Conservation (phyloP, 1,140 invertebrate species). For the Drosophila watanabei region DNA sequence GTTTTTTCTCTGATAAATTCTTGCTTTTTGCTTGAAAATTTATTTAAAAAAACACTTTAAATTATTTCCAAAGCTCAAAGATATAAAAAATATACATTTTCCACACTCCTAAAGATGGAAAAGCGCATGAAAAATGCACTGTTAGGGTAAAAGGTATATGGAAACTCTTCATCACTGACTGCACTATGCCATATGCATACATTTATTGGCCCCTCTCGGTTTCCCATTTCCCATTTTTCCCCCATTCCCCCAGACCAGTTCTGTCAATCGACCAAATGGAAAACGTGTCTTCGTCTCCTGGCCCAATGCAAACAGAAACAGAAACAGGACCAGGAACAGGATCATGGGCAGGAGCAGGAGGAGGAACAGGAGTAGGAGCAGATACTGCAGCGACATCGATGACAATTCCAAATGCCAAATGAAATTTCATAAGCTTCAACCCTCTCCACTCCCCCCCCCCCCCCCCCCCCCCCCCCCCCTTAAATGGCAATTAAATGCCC, state of each 20-base stretch:
- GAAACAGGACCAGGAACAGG: constrained; percentile 8
- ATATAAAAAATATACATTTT: not conserved
- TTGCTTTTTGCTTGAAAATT: not conserved
- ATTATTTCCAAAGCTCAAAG: not conserved
- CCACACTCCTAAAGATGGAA: not conserved
- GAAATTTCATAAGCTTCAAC: constrained; percentile 73
- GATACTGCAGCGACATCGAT: constrained; percentile 39
- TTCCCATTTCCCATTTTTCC: not conserved
- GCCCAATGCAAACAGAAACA: constrained; percentile 59
- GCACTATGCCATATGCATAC: constrained; percentile 19
- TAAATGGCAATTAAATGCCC: constrained; percentile 76
- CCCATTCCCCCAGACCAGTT: not conserved
- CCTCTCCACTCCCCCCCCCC: constrained; percentile 35
- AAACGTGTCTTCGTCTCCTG: constrained; percentile 62
- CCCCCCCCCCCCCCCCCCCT: constrained; percentile 57
- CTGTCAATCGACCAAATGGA: constrained; percentile 72
- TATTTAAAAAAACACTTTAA: not conserved
- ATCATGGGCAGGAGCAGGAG: constrained; percentile 2
- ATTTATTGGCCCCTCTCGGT: constrained; percentile 28
- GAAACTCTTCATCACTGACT: not conserved
- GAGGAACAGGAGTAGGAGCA: not conserved
- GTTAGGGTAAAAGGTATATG: constrained; percentile 2
- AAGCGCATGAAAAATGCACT: not conserved
- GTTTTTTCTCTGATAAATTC: not conserved
- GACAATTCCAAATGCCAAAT: constrained; percentile 69